Evolutionary conservation across 2,888 invertebrate genomes (phyloP).

Genomic region (Lepidochitona cinerea): DNA sequence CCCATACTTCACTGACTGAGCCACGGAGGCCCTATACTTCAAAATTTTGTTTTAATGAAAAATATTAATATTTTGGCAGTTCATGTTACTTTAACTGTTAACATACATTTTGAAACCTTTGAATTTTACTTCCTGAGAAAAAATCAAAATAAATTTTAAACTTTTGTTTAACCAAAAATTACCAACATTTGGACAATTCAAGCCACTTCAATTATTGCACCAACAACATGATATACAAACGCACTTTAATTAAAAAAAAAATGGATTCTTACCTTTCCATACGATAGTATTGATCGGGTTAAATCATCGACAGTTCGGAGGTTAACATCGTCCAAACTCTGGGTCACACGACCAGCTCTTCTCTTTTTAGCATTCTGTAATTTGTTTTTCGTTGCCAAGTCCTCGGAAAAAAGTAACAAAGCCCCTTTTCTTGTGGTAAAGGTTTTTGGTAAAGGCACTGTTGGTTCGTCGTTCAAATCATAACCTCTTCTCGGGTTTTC

Average conservation of each 20-base stretch:
- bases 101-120: too few species aligned
- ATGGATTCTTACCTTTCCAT: conserved; percentile 42
- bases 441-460: conserved; percentile 64
- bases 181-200: too few species aligned
- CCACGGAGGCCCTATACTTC: too few species aligned
- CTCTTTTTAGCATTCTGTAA: conserved; percentile 1
- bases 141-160: too few species aligned
- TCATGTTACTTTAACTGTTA: too few species aligned
- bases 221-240: too few species aligned
- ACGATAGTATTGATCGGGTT: conserved; percentile 63
- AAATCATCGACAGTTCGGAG: conserved; percentile 67
- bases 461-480: not conserved
- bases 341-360: not conserved
- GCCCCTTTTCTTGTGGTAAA: conserved; percentile 69
- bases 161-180: too few species aligned
- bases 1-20: too few species aligned
- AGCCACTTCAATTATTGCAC: too few species aligned
- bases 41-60: too few species aligned
- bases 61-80: too few species aligned
- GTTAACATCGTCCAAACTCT: conserved; percentile 20
- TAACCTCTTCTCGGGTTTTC: not conserved
- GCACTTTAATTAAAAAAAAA: not conserved
- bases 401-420: conserved; percentile 68
- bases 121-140: too few species aligned
- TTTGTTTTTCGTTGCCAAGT: conserved; percentile 53